Percentiles rank a stretch among this genome's conserved stretches.
Conservation (phyloP, 1,140 invertebrate species). For the Dendrolimus kikuchii region DNA sequence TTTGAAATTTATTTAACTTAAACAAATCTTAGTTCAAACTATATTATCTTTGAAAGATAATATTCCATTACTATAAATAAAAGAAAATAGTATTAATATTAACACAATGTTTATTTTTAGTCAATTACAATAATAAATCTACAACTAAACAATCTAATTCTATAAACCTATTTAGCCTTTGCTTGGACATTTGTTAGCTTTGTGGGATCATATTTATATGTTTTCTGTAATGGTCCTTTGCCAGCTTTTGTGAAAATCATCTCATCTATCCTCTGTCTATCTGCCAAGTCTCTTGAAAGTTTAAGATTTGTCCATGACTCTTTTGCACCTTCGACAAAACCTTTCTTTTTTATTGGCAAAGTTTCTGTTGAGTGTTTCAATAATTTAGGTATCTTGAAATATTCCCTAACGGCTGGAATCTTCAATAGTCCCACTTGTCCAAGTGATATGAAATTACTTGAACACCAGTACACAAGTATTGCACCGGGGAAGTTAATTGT, state of each 20-base stretch:
- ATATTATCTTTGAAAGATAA: too few species aligned
- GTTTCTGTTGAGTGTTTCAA: conserved; percentile 73
- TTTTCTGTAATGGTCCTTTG: conserved; percentile 87
- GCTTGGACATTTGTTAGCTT: conserved; percentile 65
- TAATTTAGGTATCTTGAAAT: conserved; percentile 84
- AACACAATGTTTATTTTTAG: neutral
- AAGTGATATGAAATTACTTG: conserved; percentile 91
- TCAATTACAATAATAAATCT: neutral
- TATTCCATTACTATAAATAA: too few species aligned
- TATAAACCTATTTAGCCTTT: conserved; percentile 46
- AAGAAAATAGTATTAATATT: neutral
- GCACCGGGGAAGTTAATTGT: conserved; percentile 92
- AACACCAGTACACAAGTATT: conserved; percentile 92
- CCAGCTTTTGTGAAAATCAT: conserved; percentile 88
- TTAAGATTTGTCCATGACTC: conserved; percentile 90
- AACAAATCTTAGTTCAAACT: too few species aligned
- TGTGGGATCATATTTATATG: conserved; percentile 90
- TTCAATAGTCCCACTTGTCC: conserved; percentile 85
- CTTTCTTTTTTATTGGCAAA: conserved; percentile 80
- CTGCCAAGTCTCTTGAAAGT: conserved; percentile 82
- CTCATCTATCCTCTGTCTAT: conserved; percentile 83
- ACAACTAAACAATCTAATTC: conserved; percentile 8
- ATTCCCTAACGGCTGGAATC: conserved; percentile 81
- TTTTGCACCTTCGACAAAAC: conserved; percentile 84
- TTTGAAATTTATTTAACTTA: too few species aligned